Percentiles rank a stretch among this genome's conserved stretches.
Conservation (phyloP, 2,888 invertebrate genomes). For the Noctua pronuba region DNA sequence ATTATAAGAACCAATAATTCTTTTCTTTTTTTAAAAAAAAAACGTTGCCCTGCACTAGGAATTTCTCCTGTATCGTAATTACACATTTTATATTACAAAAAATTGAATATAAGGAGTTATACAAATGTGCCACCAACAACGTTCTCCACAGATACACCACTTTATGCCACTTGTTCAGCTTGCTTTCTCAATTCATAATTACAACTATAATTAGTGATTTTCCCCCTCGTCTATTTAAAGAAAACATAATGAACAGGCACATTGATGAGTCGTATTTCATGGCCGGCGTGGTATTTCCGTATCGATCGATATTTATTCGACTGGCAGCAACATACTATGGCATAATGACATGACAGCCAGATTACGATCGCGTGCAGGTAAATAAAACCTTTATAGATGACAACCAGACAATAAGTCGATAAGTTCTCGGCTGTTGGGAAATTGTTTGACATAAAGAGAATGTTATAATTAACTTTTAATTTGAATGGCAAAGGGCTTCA, state of each 20-base stretch:
- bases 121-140: too few relatives aligned
- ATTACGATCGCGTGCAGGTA: slow-evolving; percentile 55
- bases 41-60: too few relatives aligned
- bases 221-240: background rate
- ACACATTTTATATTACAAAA: too few relatives aligned
- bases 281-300: slow-evolving; percentile 11
- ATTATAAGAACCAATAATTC: too few relatives aligned
- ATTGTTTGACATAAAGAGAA: background rate
- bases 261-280: slow-evolving; percentile 1
- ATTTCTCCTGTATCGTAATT: too few relatives aligned
- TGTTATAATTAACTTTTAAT: background rate
- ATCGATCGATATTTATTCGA: slow-evolving; percentile 45
- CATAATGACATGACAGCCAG: background rate
- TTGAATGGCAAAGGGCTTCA: background rate
- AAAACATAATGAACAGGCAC: background rate
- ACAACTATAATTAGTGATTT: background rate
- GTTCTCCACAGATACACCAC: too few relatives aligned
- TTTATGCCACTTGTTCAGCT: background rate
- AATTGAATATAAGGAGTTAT: too few relatives aligned
- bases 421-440: slow-evolving; percentile 6
- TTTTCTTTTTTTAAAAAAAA: too few relatives aligned
- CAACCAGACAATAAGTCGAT: slow-evolving; percentile 43
- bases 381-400: slow-evolving; percentile 56
- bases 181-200: background rate
- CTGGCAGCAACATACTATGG: slow-evolving; percentile 9